Percentiles rank a stretch among this genome's conserved stretches.
These are phyloP conservation scores for Onychostoma macrolepis DNA, from an alignment of 2,113 vertebrate species.

Conservation along the genomic window DNA sequence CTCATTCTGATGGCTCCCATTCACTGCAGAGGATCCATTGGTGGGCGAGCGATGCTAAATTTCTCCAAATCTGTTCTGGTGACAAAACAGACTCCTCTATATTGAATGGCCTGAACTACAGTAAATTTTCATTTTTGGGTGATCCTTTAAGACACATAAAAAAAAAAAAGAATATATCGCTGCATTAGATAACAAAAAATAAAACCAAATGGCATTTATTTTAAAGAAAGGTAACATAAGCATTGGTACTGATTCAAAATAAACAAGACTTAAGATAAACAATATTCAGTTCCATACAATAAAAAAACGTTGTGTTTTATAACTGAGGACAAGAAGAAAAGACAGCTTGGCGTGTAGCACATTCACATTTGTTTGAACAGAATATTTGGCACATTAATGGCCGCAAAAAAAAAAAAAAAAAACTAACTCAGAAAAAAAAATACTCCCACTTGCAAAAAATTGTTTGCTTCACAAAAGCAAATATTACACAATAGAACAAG, in stretches of 20 bases:
- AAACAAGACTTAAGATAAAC: not conserved
- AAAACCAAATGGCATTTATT: not conserved
- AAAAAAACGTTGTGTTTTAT: not conserved
- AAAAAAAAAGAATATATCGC: not conserved
- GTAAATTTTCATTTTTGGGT: not conserved
- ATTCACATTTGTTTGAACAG: constrained; percentile 16
- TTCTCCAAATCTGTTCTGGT: too few relatives aligned
- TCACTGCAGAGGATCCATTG: not conserved
- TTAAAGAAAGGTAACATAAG: not conserved
- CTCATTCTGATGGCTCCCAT: not conserved
- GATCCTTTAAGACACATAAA: not conserved
- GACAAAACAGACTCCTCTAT: not conserved
- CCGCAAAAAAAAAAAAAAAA: not conserved
- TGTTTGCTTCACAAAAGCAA: not conserved
- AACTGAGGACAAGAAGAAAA: not conserved
- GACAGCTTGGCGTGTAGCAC: constrained; percentile 32
- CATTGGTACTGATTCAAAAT: not conserved
- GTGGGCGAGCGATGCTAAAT: too few relatives aligned
- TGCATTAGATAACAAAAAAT: not conserved
- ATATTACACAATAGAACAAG: not conserved
- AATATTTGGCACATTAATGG: constrained; percentile 47
- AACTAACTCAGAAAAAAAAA: not conserved
- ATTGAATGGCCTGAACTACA: not conserved
- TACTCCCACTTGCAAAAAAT: not conserved
- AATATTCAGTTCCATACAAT: constrained; percentile 26